A percentile compares a stretch with the other conserved stretches of the same genome.
These are phyloP conservation scores for Trichomycterus rosablanca DNA, from an alignment of 2,113 vertebrate genomes.

Conservation along the genomic window DNA sequence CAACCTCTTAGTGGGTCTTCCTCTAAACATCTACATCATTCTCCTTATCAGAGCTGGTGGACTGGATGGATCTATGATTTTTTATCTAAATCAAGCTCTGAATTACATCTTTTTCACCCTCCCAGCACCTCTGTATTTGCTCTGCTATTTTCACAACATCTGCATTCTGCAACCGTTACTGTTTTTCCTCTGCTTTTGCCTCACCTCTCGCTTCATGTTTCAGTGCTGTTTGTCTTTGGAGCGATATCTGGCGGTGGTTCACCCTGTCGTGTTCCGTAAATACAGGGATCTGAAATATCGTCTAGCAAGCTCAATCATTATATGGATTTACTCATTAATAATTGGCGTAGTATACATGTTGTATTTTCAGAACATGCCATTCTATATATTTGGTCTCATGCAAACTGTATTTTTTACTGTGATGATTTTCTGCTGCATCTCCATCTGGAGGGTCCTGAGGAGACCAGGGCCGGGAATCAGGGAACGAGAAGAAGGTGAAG, in stretches of 20 bases:
- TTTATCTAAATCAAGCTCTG: neutral
- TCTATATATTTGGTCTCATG: neutral
- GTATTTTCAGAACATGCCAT: neutral
- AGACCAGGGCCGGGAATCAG: neutral
- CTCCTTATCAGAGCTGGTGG: slow-evolving; percentile 1
- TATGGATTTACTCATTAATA: neutral
- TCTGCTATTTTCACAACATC: neutral
- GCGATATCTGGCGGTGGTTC: slow-evolving; percentile 17
- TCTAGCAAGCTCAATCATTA: neutral
- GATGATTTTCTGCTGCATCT: neutral
- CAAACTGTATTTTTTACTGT: neutral
- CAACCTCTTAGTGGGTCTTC: too few relatives aligned
- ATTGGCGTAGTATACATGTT: neutral
- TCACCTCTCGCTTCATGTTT: neutral
- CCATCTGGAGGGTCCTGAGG: slow-evolving; percentile 4
- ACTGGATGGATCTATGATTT: neutral
- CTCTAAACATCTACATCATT: too few relatives aligned
- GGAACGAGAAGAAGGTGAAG: neutral
- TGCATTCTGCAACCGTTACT: neutral
- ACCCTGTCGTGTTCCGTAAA: slow-evolving; percentile 16
- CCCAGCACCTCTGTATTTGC: neutral
- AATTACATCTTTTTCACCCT: neutral
- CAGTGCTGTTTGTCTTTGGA: slow-evolving; percentile 25
- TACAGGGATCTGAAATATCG: slow-evolving; percentile 10
- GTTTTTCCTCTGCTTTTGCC: neutral